Percentiles rank a stretch among this genome's conserved stretches.
Conservation (phyloP, 2,797 vertebrate genomes). For the Sparus aurata region DNA sequence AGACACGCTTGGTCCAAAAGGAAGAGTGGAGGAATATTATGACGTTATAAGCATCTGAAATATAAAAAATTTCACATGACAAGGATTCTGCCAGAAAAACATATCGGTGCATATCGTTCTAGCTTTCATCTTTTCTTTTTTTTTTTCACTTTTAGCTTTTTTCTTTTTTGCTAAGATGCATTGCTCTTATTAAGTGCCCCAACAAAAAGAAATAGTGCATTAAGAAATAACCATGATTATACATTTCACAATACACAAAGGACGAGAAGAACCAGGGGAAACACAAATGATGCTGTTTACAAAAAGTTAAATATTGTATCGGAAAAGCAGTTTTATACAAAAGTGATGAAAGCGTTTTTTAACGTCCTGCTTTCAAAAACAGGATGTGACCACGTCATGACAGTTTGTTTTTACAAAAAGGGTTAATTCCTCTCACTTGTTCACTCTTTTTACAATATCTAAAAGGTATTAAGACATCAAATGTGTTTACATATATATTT, state of each 20-base stretch:
- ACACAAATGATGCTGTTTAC: slow-evolving; percentile 83
- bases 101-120: slow-evolving; percentile 78
- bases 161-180: slow-evolving; percentile 78
- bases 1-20: slow-evolving; percentile 39
- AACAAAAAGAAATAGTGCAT: slow-evolving; percentile 85
- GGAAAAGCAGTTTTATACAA: slow-evolving; percentile 86
- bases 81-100: slow-evolving; percentile 61
- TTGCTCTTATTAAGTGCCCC: slow-evolving; percentile 83
- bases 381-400: slow-evolving; percentile 61
- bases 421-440: slow-evolving; percentile 76
- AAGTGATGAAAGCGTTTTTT: slow-evolving; percentile 79
- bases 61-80: slow-evolving; percentile 78
- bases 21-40: slow-evolving; percentile 55
- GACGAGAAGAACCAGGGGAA: slow-evolving; percentile 80
- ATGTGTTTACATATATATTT: slow-evolving; percentile 85
- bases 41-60: slow-evolving; percentile 72
- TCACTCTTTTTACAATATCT: slow-evolving; percentile 88
- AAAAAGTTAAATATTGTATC: slow-evolving; percentile 88
- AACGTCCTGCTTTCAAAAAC: slow-evolving; percentile 80
- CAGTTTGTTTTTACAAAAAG: slow-evolving; percentile 83
- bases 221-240: slow-evolving; percentile 87
- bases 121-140: slow-evolving; percentile 53
- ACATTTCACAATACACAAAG: slow-evolving; percentile 86
- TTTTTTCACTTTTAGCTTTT: slow-evolving; percentile 62
- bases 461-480: slow-evolving; percentile 89